Evolutionary conservation across 2,888 invertebrate species (phyloP).

Genomic region (Apodemia hepburni): DNA sequence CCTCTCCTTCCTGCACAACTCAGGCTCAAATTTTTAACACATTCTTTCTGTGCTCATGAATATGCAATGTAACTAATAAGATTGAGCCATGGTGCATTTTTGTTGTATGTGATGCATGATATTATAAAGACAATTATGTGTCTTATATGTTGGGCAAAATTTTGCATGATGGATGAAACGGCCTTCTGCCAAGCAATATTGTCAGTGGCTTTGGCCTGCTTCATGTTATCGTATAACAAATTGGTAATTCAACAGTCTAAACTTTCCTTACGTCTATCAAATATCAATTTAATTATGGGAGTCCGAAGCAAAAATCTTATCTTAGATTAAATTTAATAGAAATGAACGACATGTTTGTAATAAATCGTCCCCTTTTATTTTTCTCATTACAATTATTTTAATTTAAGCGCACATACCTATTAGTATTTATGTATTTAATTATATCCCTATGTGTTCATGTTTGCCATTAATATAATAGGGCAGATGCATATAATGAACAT

Average conservation of each 20-base stretch:
- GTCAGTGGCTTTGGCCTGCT: conserved; percentile 69
- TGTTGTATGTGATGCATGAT: conserved; percentile 79
- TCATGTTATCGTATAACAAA: conserved; percentile 42
- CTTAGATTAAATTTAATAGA: not conserved
- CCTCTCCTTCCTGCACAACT: conserved; percentile 71
- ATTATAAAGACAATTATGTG: conserved; percentile 58
- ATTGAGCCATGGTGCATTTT: conserved; percentile 70
- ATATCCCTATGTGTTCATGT: not conserved
- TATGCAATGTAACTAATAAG: conserved; percentile 63
- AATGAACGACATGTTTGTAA: not conserved
- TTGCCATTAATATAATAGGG: not conserved
- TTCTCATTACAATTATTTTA: conserved; percentile 7
- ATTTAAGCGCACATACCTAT: conserved; percentile 4
- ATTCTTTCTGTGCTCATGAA: conserved; percentile 72
- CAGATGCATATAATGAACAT: conserved; percentile 1
- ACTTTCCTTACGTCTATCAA: not conserved
- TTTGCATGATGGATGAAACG: conserved; percentile 75
- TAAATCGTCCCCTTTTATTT: not conserved
- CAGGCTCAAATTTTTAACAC: conserved; percentile 64
- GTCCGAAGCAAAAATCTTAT: not conserved
- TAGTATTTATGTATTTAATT: conserved; percentile 7
- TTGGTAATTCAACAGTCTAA: conserved; percentile 20
- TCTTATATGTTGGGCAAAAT: conserved; percentile 63
- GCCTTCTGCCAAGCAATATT: conserved; percentile 64
- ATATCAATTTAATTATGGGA: not conserved